phyloP scores from a whole-genome alignment of 2,797 vertebrate genomes.

The Esox lucius region DNA sequence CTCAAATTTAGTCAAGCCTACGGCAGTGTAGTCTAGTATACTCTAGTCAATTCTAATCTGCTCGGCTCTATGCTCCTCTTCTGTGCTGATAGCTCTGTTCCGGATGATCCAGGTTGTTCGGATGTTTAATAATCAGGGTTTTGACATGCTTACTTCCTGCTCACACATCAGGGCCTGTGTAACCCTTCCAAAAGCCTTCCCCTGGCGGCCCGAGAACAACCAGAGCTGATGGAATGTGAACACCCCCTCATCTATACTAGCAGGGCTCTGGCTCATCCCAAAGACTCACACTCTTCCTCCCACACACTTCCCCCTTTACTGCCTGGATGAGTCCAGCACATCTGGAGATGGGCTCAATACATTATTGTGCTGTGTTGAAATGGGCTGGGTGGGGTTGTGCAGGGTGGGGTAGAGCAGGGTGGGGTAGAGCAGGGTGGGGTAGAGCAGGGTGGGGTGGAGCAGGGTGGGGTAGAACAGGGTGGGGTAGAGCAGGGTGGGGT shows the following conservation, averaged over 20 bases:
- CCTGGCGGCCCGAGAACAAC: conserved; percentile 35
- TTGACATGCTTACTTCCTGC: conserved; percentile 55
- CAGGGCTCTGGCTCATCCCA: conserved; percentile 40
- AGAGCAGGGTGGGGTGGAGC: neutral
- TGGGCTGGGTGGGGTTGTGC: too few species aligned
- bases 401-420: neutral
- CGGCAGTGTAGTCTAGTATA: too few species aligned
- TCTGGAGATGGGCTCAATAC: conserved; percentile 36
- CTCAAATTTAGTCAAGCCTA: too few species aligned
- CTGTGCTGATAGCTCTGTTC: conserved; percentile 42
- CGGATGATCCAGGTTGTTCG: conserved; percentile 33
- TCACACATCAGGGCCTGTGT: conserved; percentile 47
- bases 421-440: neutral
- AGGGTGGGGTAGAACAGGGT: conserved; percentile 4
- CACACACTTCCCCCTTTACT: neutral
- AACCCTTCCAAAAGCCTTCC: conserved; percentile 45
- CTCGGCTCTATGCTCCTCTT: conserved; percentile 1
- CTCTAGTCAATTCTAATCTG: neutral
- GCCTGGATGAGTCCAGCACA: conserved; percentile 45
- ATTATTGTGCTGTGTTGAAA: neutral
- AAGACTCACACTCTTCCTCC: conserved; percentile 9
- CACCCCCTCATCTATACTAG: conserved; percentile 4
- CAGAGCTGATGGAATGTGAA: conserved; percentile 39
- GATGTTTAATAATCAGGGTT: conserved; percentile 47
- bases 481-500: neutral